Evolutionary conservation across 2,888 invertebrate species (phyloP), one percentile per base, ranked within the genome.

Genomic region (Octodonta nipae): DNA sequence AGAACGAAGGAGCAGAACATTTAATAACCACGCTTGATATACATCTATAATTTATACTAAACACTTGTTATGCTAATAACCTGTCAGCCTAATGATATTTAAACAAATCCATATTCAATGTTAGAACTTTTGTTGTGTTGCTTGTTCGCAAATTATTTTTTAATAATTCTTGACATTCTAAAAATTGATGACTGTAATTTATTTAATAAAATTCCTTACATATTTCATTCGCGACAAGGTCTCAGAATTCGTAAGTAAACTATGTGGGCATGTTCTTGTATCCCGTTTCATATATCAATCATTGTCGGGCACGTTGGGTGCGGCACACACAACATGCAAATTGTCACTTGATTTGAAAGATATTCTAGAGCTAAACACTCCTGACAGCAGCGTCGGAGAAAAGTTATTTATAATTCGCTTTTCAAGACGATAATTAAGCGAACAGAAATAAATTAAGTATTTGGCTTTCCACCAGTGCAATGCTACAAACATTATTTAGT

Each of bases 311-410:
- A 6, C 44, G 47, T 37, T 50, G 51, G 53, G 49, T 40, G 52
- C 49, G 50, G 49, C 52, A 52, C n/a, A n/a, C n/a, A n/a, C n/a
- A n/a, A n/a, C n/a, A n/a, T n/a, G n/a, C n/a, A n/a, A n/a, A n/a
- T n/a, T n/a, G n/a, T 50, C 49, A 47, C 52, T 53, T 51, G 54
- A 56, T 57, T 56, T 56, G 34, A 39, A 33, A 26, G 32, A 39
- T 39, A 34, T 39, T 26, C 32, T 39, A 25, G 28, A 29, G 28
- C 31, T 33, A 25, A 39, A 34, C 38, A 34, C 28, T 33, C 26
- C 22, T 31, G 33, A 36, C 28, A 30, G 35, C 16, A 28, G 31
- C 30, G 26, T 15, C 22, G 22, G 11, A 22, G n/a, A 22, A 11
- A 22, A 22, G 22, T 22, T 22, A 22, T 22, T 22, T 22, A 22